Percentiles rank a stretch among this genome's conserved stretches.
Conservation (phyloP, 2,113 vertebrate species). For the Solea senegalensis region DNA sequence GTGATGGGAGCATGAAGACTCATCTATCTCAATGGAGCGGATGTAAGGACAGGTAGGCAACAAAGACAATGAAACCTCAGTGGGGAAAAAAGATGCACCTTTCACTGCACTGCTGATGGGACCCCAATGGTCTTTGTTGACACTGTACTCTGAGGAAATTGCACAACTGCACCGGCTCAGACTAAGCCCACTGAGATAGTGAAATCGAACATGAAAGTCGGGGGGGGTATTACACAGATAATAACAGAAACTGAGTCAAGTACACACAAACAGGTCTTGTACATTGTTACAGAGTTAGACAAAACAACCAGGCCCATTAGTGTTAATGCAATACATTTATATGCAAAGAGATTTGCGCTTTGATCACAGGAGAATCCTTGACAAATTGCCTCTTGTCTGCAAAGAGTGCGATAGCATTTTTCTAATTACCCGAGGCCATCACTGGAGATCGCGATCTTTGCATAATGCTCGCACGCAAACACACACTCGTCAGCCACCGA, state of each 20-base stretch:
- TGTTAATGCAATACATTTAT: conserved; percentile 53
- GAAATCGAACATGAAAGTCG: conserved; percentile 26
- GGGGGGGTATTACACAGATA: conserved; percentile 17
- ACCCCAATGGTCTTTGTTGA: conserved; percentile 47
- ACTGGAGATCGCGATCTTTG: conserved; percentile 45
- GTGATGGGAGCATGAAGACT: conserved; percentile 12
- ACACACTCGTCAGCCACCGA: conserved; percentile 29
- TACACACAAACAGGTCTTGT: conserved; percentile 16
- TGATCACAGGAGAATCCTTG: conserved; percentile 60
- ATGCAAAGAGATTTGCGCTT: conserved; percentile 55
- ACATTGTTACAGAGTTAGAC: conserved; percentile 2
- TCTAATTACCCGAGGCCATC: conserved; percentile 59
- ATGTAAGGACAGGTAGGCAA: conserved; percentile 25
- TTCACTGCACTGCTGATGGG: conserved; percentile 23
- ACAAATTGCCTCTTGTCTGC: conserved; percentile 53
- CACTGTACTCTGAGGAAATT: conserved; percentile 33
- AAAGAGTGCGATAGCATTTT: conserved; percentile 53
- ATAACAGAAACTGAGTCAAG: conserved; percentile 8
- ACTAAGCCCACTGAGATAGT: conserved; percentile 24
- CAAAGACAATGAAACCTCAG: too few species aligned
- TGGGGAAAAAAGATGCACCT: conserved; percentile 20
- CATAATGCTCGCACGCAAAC: conserved; percentile 30
- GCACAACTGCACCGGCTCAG: conserved; percentile 29
- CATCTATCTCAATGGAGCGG: conserved; percentile 9
- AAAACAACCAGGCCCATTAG: conserved; percentile 33